Evolutionary conservation across 2,888 invertebrate genomes (phyloP).

Genomic region (Himalopsyche anomala): DNA sequence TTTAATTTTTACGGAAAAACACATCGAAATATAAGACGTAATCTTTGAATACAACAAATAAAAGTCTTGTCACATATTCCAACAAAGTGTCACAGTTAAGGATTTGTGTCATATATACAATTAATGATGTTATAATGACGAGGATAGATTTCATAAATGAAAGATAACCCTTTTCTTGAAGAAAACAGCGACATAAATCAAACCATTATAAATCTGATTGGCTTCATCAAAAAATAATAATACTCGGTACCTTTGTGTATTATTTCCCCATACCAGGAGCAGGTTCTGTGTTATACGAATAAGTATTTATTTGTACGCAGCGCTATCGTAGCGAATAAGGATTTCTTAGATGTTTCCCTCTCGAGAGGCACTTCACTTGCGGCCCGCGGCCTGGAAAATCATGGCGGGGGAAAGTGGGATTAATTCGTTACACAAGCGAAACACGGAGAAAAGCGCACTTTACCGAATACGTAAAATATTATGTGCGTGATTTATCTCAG

Average conservation of each 20-base stretch:
- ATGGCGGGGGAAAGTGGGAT: slow-evolving; percentile 27
- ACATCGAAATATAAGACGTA: too few species aligned
- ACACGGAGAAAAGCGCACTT: not conserved
- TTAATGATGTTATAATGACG: not conserved
- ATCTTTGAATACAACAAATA: too few species aligned
- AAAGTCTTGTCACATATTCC: too few species aligned
- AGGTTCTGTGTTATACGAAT: slow-evolving; percentile 23
- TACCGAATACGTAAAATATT: not conserved
- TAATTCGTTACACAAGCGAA: not conserved
- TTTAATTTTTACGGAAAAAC: too few species aligned
- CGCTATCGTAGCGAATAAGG: not conserved
- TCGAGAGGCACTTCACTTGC: not conserved
- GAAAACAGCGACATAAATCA: slow-evolving; percentile 6
- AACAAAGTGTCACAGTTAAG: too few species aligned
- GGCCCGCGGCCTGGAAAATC: slow-evolving; percentile 20
- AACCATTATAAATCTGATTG: slow-evolving; percentile 30
- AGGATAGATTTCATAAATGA: not conserved
- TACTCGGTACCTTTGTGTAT: not conserved
- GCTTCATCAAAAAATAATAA: slow-evolving; percentile 20
- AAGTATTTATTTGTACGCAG: not conserved
- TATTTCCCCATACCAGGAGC: not conserved
- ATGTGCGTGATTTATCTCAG: not conserved
- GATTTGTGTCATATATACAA: too few species aligned
- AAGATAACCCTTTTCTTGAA: not conserved
- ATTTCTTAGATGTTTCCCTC: slow-evolving; percentile 27